phyloP scores from a whole-genome alignment of 1,140 invertebrate species.

The Microplitis mediator region DNA sequence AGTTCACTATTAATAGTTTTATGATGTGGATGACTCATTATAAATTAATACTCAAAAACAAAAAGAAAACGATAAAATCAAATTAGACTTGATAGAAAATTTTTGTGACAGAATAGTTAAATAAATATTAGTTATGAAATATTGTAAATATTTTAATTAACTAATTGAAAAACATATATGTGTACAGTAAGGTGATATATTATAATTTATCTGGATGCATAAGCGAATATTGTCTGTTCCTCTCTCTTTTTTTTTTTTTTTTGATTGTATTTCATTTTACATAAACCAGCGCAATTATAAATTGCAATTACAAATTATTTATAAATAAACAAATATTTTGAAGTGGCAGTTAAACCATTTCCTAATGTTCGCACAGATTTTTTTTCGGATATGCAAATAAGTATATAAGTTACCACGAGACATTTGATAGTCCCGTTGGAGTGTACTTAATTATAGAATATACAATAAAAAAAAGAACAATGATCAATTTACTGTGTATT shows the following conservation, averaged over 20 bases:
- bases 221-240: neutral
- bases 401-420: neutral
- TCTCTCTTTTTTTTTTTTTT: too few relatives aligned
- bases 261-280: too few relatives aligned
- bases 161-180: neutral
- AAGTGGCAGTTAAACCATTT: too few relatives aligned
- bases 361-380: too few relatives aligned
- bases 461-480: neutral
- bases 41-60: neutral
- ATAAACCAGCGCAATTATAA: too few relatives aligned
- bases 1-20: neutral
- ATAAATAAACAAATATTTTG: too few relatives aligned
- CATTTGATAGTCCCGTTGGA: neutral
- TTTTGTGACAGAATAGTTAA: neutral
- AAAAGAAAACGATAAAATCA: neutral
- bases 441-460: neutral
- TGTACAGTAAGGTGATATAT: neutral
- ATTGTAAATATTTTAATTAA: neutral
- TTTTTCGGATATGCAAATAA: too few relatives aligned
- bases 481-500: conserved; percentile 3
- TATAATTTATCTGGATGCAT: neutral
- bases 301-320: too few relatives aligned
- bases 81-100: neutral
- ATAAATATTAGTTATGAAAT: neutral
- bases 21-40: conserved; percentile 8